Base-by-base conservation (phyloP, 2,113 vertebrate species). In the Cephalopholis sonnerati region DNA sequence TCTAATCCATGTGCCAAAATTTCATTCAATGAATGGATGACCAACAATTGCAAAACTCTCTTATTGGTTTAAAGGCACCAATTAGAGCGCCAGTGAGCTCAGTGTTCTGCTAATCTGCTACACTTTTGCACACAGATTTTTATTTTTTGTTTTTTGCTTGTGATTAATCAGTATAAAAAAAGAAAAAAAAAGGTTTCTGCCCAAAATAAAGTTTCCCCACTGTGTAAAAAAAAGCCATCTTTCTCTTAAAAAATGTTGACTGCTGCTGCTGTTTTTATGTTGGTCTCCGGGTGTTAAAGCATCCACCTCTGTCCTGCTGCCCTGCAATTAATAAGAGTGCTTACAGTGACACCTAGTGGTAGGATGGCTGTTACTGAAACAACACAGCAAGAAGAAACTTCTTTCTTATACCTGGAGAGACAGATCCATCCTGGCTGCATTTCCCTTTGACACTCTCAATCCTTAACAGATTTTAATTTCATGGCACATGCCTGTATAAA, bases 291-390 rank as follows among this genome's bases (percentile, higher is more conserved):
- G 32, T 29, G 36, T n/a, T 27, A 29, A 3, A 16, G 41, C 62
- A 4, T 9, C 13, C 48, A 11, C 3, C 24, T 44, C 22, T 5
- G 2, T 16, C 15, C 12, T 1, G 16, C 32, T 27, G 25, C 8
- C 46, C 3, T 57, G 0, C 0, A 3, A 11, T 24, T 5, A 11
- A 6, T 0, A n/a, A n/a, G n/a, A 32, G 25, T 25, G 9, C 0
- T 18, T n/a, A 73, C 63, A 69, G 70, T 3, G 84, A 41, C 87
- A 50, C 64, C 86, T 36, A 1, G 74, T 39, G 91, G 84, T 9
- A n/a, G 2, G 7, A 0, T 0, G 10, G 1, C 36, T 27, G 84
- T 3, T 24, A 69, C 41, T 76, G 77, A 15, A 79, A 48, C 9
- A 10, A 24, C 0, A 36, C 22, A 58, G 6, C 24, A 4, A 0